Conservation (phyloP, 2,888 invertebrate genomes). For the Drosophila algonquin region DNA sequence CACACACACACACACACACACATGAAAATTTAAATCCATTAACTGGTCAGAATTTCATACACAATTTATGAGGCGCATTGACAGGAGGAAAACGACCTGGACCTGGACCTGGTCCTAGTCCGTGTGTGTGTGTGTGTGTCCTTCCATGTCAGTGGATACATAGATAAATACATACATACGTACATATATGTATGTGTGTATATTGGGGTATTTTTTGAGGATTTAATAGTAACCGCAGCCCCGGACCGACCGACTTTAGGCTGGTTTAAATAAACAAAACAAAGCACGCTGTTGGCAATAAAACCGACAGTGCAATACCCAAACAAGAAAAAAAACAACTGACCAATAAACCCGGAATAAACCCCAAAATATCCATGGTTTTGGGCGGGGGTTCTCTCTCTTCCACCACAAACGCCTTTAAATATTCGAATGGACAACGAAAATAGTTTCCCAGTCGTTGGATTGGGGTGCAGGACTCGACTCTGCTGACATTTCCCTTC, state of each 20-base stretch:
- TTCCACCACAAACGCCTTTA: too few relatives aligned
- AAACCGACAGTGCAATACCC: constrained; percentile 23
- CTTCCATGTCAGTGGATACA: background rate
- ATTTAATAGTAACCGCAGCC: constrained; percentile 68
- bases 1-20: constrained; percentile 16
- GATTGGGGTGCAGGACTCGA: background rate
- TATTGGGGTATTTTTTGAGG: constrained; percentile 72
- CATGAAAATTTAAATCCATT: constrained; percentile 73
- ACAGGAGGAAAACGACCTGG: constrained; percentile 15
- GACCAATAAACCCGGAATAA: constrained; percentile 63
- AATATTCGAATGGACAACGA: constrained; percentile 51
- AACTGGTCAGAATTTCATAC: constrained; percentile 58
- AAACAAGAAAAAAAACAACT: constrained; percentile 42
- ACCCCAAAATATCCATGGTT: constrained; percentile 48
- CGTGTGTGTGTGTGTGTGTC: background rate
- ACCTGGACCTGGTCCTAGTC: constrained; percentile 11
- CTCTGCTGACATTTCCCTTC: constrained; percentile 12
- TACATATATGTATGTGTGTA: constrained; percentile 20
- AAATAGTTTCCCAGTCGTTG: constrained; percentile 15
- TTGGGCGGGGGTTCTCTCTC: too few relatives aligned
- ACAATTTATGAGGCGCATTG: constrained; percentile 48
- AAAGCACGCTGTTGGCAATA: constrained; percentile 44
- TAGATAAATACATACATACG: background rate
- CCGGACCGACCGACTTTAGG: constrained; percentile 41
- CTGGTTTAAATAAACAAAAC: constrained; percentile 71